These are phyloP conservation scores for Heliconius nattereri DNA, from an alignment of 1,140 invertebrate genomes.

Conservation along the genomic window DNA sequence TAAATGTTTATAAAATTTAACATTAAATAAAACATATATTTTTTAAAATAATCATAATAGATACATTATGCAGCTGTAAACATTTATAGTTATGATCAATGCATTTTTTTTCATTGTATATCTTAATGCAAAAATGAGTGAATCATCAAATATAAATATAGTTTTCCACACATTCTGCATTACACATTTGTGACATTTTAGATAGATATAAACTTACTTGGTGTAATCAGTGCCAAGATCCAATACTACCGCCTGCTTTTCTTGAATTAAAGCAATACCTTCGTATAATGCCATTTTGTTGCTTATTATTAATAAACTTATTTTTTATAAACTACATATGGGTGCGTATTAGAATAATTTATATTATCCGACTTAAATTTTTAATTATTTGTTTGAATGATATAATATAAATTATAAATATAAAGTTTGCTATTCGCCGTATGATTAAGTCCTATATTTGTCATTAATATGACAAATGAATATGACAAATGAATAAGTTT, in stretches of 20 bases:
- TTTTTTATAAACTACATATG: background rate
- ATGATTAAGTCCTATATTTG: background rate
- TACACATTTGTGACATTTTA: background rate
- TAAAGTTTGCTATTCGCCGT: background rate
- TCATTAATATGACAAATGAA: no score
- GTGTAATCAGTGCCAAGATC: slow-evolving; percentile 95
- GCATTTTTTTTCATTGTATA: no score
- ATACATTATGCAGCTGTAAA: background rate
- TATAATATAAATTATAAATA: background rate
- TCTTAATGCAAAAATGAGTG: background rate
- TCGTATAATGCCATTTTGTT: slow-evolving; percentile 87
- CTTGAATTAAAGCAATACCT: slow-evolving; percentile 87
- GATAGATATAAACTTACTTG: background rate
- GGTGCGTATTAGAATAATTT: background rate
- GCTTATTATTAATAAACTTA: background rate
- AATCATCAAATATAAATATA: background rate
- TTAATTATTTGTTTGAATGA: background rate
- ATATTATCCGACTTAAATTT: background rate
- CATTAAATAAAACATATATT: no score
- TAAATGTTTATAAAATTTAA: background rate
- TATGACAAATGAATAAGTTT: no score
- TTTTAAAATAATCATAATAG: background rate
- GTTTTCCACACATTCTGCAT: background rate
- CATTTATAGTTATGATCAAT: no score
- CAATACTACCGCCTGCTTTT: slow-evolving; percentile 93